Percentiles rank a stretch among this genome's conserved stretches.
Conservation (phyloP, 2,113 vertebrate genomes). For the Laticauda colubrina region DNA sequence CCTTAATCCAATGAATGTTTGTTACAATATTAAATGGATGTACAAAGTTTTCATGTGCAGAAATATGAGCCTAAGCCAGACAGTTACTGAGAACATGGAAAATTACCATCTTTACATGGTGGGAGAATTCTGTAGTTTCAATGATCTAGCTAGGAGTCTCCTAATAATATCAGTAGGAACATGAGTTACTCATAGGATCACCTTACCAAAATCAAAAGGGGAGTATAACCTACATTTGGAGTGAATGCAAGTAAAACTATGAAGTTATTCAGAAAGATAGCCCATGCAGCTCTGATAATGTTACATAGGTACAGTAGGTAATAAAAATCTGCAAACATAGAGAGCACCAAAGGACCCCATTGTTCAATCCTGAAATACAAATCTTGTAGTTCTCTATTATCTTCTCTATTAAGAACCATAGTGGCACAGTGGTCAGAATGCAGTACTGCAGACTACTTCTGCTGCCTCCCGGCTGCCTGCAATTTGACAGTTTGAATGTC, state of each 20-base stretch:
- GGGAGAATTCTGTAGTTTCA: not conserved
- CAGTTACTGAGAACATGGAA: not conserved
- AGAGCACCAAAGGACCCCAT: no score
- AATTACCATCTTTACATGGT: not conserved
- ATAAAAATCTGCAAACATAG: no score
- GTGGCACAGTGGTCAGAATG: no score
- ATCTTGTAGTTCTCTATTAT: not conserved
- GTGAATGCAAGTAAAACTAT: not conserved
- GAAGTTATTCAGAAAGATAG: not conserved
- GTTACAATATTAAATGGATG: not conserved
- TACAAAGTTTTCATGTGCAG: not conserved
- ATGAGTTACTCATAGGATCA: not conserved
- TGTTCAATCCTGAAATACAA: not conserved
- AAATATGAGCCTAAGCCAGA: not conserved
- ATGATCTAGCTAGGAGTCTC: not conserved
- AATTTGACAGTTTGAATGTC: no score
- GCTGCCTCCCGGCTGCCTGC: no score
- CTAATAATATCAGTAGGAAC: not conserved
- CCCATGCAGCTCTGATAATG: not conserved
- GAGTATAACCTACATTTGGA: not conserved
- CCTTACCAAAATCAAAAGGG: not conserved
- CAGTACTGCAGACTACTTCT: no score
- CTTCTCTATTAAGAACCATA: no score
- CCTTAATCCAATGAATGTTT: not conserved
- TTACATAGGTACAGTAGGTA: no score